Base-by-base conservation (phyloP, 2,888 invertebrate genomes). In the Xanthorhoe designata region DNA sequence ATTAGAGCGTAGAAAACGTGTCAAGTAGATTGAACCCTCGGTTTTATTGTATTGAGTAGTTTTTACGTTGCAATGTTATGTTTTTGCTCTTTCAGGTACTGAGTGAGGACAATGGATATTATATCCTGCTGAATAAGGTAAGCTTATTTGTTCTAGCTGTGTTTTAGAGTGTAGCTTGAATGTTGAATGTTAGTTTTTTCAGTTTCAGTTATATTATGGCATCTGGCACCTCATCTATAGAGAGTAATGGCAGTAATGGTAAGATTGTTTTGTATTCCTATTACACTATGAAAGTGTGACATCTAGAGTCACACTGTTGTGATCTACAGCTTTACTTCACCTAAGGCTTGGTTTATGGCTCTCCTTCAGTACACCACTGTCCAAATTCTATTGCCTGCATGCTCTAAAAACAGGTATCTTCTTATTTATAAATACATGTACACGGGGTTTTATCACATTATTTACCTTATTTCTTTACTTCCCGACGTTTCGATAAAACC, bases 191-290 rank as follows among this genome's bases (percentile, higher is more conserved):
- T 66, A 32, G 38, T 64, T 61, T 47, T 61, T 74, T 71, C 67
- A 72, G 75, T 90, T 91, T 78, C 87, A 90, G 89, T 81, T 78
- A 86, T 89, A 92, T 88, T 89, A 96, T 96, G 96, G 96, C 96
- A 94, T 96, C 96, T 86, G 96, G 96, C 80, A 96, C 96, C 86
- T 96, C 96, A 83, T 96, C 96, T 77, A 92, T 96, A 92, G 96
- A 96, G 87, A 96, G 96, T 88, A 96, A 96, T 89, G 96, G 96
- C 85, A 96, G 96, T 88, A 96, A 96, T 93, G 96, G 96, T 95
- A 87, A 94, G 94, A 61, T 49, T 47, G 45, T 54, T 32, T 45
- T 13, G 18, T 56, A 35, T 17, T 35, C 9, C 17, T 5, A 3
- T 42, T 53, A 53, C 15, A 7, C 38, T 42, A 42, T 42, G 38